phyloP scores from a whole-genome alignment of 2,113 vertebrate genomes.

The Anarrhichthys ocellatus region DNA sequence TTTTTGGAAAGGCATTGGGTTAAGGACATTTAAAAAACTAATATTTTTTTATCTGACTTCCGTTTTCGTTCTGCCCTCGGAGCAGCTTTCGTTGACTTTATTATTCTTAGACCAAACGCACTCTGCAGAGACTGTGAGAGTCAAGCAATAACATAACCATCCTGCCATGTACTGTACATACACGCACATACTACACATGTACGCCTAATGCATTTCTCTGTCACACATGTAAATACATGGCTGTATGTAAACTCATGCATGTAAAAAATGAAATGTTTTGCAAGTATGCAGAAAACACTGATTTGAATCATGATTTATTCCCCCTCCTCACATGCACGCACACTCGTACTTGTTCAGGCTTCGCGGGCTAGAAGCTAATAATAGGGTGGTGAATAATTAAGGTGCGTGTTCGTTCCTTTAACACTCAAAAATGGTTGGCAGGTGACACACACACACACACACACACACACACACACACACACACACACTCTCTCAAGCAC shows the following conservation, averaged over 20 bases:
- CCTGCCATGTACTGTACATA: not conserved
- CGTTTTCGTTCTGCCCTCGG: constrained; percentile 6
- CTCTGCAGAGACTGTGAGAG: constrained; percentile 19
- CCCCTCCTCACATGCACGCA: not conserved
- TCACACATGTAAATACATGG: constrained; percentile 11
- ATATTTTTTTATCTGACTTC: constrained; percentile 42
- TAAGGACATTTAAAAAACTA: constrained; percentile 44
- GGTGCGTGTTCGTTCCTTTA: constrained; percentile 44
- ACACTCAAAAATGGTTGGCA: constrained; percentile 34
- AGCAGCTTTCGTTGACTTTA: constrained; percentile 42
- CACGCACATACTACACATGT: not conserved
- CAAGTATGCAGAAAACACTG: not conserved
- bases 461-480: not conserved
- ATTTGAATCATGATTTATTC: constrained; percentile 1
- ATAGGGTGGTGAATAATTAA: constrained; percentile 60
- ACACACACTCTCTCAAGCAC: not conserved
- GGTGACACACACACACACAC: constrained; percentile 10
- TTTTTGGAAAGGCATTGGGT: constrained; percentile 43
- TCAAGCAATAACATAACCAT: not conserved
- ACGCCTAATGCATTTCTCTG: not conserved
- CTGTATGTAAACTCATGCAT: not conserved
- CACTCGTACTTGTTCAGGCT: constrained; percentile 10
- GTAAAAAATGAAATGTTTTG: not conserved
- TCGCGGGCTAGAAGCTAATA: constrained; percentile 32
- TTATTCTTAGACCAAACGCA: constrained; percentile 31